These are phyloP conservation scores for Onychomys torridus DNA, from an alignment of 2,797 vertebrate species.

Conservation along the genomic window DNA sequence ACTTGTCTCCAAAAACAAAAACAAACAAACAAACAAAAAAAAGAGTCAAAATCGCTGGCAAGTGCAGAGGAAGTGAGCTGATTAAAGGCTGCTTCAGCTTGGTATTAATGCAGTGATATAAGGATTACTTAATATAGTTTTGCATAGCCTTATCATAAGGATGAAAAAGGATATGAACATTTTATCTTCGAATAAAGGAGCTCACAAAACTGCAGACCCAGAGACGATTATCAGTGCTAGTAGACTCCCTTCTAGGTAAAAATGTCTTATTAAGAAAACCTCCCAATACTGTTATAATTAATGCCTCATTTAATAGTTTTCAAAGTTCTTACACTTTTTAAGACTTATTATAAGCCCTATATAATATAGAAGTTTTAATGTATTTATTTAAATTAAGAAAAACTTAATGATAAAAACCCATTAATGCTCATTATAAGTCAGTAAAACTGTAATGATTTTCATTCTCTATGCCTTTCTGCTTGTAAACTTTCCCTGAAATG, in stretches of 20 bases:
- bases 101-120: constrained; percentile 31
- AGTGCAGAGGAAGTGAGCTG: neutral
- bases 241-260: constrained; percentile 57
- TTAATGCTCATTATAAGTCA: neutral
- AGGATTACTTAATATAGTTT: constrained; percentile 25
- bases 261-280: constrained; percentile 63
- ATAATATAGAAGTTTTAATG: constrained; percentile 29
- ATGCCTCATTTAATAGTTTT: constrained; percentile 12
- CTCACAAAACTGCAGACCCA: neutral
- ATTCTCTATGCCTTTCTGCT: neutral
- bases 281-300: constrained; percentile 65
- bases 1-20: too few species aligned
- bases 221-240: constrained; percentile 38
- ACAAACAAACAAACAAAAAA: neutral
- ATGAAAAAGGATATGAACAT: constrained; percentile 16
- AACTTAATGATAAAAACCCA: neutral
- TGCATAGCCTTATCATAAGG: constrained; percentile 41
- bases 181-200: constrained; percentile 64
- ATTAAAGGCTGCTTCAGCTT: neutral
- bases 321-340: constrained; percentile 11
- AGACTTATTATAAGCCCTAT: constrained; percentile 4
- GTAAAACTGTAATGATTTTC: neutral
- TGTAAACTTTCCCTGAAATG: neutral
- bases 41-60: constrained; percentile 18
- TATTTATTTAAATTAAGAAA: constrained; percentile 30